Evolutionary conservation across 1,140 invertebrate species (phyloP).

Genomic region (Cecropterus lyciades): DNA sequence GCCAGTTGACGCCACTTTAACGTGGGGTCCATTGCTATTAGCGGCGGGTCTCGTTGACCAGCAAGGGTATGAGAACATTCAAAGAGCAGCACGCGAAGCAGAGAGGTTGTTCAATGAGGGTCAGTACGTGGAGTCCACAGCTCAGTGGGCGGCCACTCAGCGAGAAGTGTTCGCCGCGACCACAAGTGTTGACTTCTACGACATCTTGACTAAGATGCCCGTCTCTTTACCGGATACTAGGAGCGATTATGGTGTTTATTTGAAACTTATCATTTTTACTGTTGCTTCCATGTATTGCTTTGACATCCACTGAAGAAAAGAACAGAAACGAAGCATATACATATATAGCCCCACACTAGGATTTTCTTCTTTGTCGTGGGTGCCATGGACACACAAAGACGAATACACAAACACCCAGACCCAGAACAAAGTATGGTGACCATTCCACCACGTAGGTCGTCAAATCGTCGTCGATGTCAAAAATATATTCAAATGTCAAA

Average conservation of each 20-base stretch:
- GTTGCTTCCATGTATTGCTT: too few species aligned
- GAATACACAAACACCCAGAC: too few species aligned
- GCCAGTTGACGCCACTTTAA: constrained; percentile 91
- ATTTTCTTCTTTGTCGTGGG: too few species aligned
- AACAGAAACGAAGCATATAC: too few species aligned
- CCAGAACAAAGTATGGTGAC: too few species aligned
- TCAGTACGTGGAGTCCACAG: constrained; percentile 86
- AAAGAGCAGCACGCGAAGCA: constrained; percentile 79
- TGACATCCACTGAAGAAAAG: too few species aligned
- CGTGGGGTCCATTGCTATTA: constrained; percentile 91
- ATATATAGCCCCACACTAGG: too few species aligned
- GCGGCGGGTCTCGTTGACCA: constrained; percentile 87
- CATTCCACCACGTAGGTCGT: too few species aligned
- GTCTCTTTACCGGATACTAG: constrained; percentile 39
- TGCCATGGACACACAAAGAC: too few species aligned
- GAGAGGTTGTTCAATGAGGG: constrained; percentile 83
- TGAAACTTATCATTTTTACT: too few species aligned
- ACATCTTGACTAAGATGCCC: constrained; percentile 87
- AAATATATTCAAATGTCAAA: too few species aligned
- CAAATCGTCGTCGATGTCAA: too few species aligned
- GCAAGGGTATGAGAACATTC: constrained; percentile 84
- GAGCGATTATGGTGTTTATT: constrained; percentile 48
- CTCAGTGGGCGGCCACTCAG: constrained; percentile 87
- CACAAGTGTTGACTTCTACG: constrained; percentile 91
- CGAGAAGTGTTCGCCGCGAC: constrained; percentile 84